Percentiles rank a stretch among this genome's conserved stretches.
Evolutionary conservation across 2,113 vertebrate species (phyloP).

Genomic region (Calidris pugnax): DNA sequence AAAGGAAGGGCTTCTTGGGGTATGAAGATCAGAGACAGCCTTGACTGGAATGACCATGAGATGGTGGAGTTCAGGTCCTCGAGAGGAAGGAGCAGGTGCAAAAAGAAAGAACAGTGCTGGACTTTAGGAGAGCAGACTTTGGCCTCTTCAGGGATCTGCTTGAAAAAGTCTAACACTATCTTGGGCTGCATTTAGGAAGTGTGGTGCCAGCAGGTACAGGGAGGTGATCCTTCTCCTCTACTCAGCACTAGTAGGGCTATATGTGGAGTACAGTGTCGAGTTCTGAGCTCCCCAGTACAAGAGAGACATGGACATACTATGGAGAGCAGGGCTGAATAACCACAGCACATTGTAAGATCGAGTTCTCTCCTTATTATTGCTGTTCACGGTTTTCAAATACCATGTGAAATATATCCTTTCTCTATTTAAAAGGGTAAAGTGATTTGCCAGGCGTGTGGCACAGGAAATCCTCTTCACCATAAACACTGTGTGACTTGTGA

Average conservation of each 20-base stretch:
- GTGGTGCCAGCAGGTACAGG: neutral
- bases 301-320: neutral
- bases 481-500: conserved; percentile 84
- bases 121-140: neutral
- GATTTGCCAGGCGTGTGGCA: conserved; percentile 82
- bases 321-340: neutral
- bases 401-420: neutral
- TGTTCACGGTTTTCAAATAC: neutral
- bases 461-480: conserved; percentile 82
- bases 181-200: neutral
- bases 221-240: neutral
- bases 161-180: neutral
- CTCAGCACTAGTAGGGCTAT: neutral
- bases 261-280: neutral
- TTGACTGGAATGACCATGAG: neutral
- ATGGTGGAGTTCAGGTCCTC: neutral
- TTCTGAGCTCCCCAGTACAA: neutral
- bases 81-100: neutral
- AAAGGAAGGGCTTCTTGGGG: neutral
- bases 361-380: neutral
- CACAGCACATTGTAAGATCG: neutral
- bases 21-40: neutral
- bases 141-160: neutral
- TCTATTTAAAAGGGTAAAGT: conserved; percentile 78
- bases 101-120: neutral